These are phyloP conservation scores for Cynocephalus volans DNA, from an alignment of 2,113 vertebrate species.

Conservation along the genomic window DNA sequence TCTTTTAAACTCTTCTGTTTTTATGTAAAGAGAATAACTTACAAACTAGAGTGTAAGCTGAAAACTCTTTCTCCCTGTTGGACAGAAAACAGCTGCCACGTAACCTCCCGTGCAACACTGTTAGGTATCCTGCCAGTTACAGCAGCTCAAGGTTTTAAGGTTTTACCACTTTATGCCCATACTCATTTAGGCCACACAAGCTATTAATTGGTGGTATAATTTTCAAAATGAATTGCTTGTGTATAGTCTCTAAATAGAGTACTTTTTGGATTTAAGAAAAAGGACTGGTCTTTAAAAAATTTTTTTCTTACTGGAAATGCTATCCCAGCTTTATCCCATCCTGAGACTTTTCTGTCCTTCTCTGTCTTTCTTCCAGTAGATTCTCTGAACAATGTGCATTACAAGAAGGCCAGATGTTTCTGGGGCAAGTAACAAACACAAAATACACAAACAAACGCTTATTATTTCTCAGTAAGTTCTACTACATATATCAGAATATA, in stretches of 20 bases:
- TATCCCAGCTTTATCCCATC: background rate
- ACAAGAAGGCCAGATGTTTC: background rate
- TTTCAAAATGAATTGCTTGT: slow-evolving; percentile 51
- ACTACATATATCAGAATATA: slow-evolving; percentile 26
- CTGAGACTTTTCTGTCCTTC: background rate
- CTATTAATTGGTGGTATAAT: slow-evolving; percentile 9
- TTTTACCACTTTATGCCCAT: background rate
- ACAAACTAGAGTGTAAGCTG: background rate
- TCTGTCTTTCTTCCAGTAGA: background rate
- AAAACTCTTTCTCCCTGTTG: background rate
- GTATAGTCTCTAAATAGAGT: background rate
- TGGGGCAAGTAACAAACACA: background rate
- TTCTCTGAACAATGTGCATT: slow-evolving; percentile 28
- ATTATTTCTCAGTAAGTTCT: background rate
- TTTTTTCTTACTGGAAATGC: background rate
- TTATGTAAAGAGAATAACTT: slow-evolving; percentile 25
- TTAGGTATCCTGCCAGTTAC: background rate
- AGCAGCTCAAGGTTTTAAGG: background rate
- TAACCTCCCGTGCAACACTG: background rate
- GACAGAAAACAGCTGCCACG: background rate
- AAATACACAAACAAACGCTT: background rate
- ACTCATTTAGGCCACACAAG: background rate
- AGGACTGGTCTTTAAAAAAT: background rate
- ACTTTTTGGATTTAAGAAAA: background rate
- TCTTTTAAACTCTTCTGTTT: slow-evolving; percentile 32